Evolutionary conservation across 2,888 invertebrate species (phyloP).

Genomic region (Julus scandinavius): DNA sequence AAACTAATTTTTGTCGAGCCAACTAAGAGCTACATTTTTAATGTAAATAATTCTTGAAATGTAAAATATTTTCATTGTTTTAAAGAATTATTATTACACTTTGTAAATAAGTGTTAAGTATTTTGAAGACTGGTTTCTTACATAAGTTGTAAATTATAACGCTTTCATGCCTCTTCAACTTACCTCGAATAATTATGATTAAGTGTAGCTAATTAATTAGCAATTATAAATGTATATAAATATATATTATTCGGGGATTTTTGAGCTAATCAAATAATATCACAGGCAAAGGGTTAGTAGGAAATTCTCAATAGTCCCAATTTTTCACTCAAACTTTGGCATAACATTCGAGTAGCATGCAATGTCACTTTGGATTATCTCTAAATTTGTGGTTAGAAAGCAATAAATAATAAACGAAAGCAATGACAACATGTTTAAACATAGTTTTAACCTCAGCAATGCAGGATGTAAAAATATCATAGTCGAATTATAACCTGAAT

Average conservation of each 20-base stretch:
- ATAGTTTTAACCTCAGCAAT: background rate
- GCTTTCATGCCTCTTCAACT: conserved; percentile 46
- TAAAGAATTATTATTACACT: conserved; percentile 54
- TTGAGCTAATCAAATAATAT: conserved; percentile 43
- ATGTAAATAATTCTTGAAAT: conserved; percentile 51
- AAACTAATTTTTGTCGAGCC: conserved; percentile 37
- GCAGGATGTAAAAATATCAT: background rate
- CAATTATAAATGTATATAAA: conserved; percentile 27
- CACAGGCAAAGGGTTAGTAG: background rate
- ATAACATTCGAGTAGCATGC: background rate
- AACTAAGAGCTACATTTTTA: conserved; percentile 45
- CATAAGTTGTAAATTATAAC: conserved; percentile 52
- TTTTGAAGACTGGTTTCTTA: conserved; percentile 56
- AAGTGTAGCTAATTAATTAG: conserved; percentile 46
- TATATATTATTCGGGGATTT: conserved; percentile 31
- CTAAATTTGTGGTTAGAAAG: background rate
- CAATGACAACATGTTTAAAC: background rate
- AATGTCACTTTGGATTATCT: background rate
- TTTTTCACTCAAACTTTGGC: background rate
- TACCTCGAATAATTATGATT: conserved; percentile 40
- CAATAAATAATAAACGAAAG: background rate
- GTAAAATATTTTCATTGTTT: conserved; percentile 57
- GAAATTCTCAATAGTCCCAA: background rate
- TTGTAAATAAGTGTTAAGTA: conserved; percentile 56
- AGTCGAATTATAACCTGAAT: background rate